These are phyloP conservation scores for Drosophila anceps DNA, from an alignment of 2,888 invertebrate species.

Conservation along the genomic window DNA sequence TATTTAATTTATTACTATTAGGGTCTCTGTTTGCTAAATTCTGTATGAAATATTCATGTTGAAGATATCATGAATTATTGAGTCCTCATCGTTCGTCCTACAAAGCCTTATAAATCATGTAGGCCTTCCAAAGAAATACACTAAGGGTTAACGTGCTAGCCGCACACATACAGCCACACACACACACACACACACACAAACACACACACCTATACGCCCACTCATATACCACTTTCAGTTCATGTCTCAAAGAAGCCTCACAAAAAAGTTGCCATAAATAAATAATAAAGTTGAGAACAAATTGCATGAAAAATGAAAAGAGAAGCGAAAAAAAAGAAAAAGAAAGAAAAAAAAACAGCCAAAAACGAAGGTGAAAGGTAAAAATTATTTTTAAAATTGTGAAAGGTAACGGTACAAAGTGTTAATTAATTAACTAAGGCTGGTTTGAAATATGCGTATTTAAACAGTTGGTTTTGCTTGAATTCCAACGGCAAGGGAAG, in stretches of 20 bases:
- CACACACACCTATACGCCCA: not conserved
- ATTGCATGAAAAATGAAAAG: constrained; percentile 51
- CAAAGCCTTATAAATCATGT: constrained; percentile 51
- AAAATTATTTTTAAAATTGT: constrained; percentile 8
- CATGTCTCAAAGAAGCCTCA: constrained; percentile 40
- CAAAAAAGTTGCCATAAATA: constrained; percentile 69
- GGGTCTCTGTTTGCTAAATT: constrained; percentile 13
- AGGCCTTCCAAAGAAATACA: constrained; percentile 18
- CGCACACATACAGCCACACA: not conserved
- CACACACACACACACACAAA: not conserved
- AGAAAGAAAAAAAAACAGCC: not conserved
- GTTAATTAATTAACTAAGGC: constrained; percentile 71
- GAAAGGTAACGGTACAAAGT: constrained; percentile 45
- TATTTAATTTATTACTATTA: constrained; percentile 23
- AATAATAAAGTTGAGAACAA: constrained; percentile 69
- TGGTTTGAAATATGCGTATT: constrained; percentile 48
- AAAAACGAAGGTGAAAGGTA: constrained; percentile 32
- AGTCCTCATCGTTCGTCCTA: not conserved
- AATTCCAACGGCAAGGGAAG: constrained; percentile 6
- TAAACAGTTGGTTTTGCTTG: constrained; percentile 33
- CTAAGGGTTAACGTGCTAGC: constrained; percentile 8
- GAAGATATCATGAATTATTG: constrained; percentile 33
- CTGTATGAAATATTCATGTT: constrained; percentile 16
- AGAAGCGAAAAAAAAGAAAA: not conserved
- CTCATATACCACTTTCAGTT: constrained; percentile 42